These are phyloP conservation scores for Rhea pennata DNA, from an alignment of 2,113 vertebrate species.

Conservation along the genomic window DNA sequence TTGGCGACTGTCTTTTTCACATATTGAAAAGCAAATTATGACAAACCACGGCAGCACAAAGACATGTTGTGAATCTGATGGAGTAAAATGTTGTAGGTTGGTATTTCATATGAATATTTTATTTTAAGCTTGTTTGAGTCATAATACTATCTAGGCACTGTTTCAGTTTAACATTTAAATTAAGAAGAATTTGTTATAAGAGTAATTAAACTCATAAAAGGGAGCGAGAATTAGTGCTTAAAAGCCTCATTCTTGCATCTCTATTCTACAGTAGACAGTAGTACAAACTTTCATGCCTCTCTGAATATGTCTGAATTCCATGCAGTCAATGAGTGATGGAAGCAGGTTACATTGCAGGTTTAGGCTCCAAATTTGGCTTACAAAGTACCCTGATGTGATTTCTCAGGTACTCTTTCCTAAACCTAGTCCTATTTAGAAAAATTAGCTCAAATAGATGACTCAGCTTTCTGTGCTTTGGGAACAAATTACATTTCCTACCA, in stretches of 20 bases:
- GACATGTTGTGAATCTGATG: conserved; percentile 81
- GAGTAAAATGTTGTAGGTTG: conserved; percentile 85
- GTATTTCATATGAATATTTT: background rate
- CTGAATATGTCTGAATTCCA: background rate
- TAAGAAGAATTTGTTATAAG: background rate
- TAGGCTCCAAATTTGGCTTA: background rate
- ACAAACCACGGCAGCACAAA: conserved; percentile 78
- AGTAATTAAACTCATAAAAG: background rate
- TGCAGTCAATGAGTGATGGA: background rate
- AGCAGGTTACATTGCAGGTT: background rate
- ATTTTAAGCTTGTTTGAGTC: background rate
- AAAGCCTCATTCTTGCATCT: background rate
- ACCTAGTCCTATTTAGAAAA: background rate
- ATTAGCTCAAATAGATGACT: background rate
- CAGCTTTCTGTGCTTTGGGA: background rate
- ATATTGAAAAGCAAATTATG: conserved; percentile 84
- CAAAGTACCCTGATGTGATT: background rate
- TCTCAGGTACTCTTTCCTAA: background rate
- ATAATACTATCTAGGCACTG: background rate
- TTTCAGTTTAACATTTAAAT: background rate
- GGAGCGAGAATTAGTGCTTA: background rate
- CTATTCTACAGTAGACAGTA: background rate
- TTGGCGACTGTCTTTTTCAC: conserved; percentile 90
- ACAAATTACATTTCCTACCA: background rate
- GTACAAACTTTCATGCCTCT: accelerated